phyloP scores from a whole-genome alignment of 2,113 vertebrate genomes.

The Aptenodytes patagonicus region DNA sequence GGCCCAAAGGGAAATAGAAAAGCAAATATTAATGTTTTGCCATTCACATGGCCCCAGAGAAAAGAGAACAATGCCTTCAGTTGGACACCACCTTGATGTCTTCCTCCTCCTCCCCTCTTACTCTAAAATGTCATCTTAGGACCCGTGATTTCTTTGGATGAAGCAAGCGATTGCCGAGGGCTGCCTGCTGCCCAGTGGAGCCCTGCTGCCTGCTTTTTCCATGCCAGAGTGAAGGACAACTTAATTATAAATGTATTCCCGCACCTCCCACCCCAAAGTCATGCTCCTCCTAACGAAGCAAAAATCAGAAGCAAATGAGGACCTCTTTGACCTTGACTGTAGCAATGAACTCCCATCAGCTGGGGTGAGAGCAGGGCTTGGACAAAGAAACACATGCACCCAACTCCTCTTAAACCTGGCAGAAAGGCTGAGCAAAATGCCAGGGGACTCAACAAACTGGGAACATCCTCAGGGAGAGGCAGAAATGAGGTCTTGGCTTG shows the following conservation, averaged over 20 bases:
- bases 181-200: not conserved
- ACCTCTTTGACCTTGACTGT: not conserved
- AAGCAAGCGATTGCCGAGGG: not conserved
- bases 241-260: not conserved
- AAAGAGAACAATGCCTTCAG: constrained; percentile 11
- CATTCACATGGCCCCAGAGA: not conserved
- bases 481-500: not conserved
- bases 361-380: not conserved
- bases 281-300: not conserved
- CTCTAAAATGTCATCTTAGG: not conserved
- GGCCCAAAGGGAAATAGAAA: constrained; percentile 26
- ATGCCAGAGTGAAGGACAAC: not conserved
- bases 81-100: not conserved
- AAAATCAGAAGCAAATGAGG: not conserved
- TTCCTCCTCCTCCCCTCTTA: not conserved
- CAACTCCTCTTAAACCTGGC: not conserved
- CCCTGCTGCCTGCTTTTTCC: not conserved
- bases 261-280: not conserved
- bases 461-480: not conserved
- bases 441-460: not conserved
- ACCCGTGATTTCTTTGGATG: not conserved
- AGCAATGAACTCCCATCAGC: not conserved
- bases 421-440: not conserved
- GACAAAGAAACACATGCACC: not conserved
- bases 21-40: constrained; percentile 57